A percentile compares a stretch with the other conserved stretches of the same genome.
These are phyloP conservation scores for Naja naja DNA, from an alignment of 2,113 vertebrate genomes.

Conservation along the genomic window DNA sequence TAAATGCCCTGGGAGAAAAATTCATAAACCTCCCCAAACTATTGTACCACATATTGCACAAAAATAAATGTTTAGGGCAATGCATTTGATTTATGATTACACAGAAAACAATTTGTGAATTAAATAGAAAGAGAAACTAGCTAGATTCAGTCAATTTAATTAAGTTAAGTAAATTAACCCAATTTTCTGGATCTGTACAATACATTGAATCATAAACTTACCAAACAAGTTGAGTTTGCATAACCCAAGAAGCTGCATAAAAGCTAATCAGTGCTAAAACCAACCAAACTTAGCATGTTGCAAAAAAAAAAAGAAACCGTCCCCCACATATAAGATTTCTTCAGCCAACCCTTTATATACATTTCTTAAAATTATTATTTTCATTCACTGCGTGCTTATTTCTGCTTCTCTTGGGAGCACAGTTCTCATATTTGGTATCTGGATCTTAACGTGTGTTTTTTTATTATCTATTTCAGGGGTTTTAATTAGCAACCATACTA, in stretches of 20 bases:
- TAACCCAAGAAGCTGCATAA: neutral
- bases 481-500: conserved; percentile 78
- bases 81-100: neutral
- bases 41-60: neutral
- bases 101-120: neutral
- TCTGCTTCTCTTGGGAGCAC: neutral
- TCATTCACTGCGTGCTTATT: neutral
- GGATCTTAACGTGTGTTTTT: neutral
- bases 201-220: neutral
- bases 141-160: neutral
- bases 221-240: neutral
- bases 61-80: neutral
- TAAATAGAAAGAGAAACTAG: neutral
- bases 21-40: neutral
- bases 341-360: neutral
- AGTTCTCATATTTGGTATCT: neutral
- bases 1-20: neutral
- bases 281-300: neutral
- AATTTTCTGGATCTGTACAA: neutral
- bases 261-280: neutral
- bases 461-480: conserved; percentile 68
- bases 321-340: neutral
- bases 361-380: neutral
- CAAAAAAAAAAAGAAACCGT: neutral
- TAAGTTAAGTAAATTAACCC: neutral